Conservation (phyloP, 2,888 invertebrate genomes). For the Pocota personata region DNA sequence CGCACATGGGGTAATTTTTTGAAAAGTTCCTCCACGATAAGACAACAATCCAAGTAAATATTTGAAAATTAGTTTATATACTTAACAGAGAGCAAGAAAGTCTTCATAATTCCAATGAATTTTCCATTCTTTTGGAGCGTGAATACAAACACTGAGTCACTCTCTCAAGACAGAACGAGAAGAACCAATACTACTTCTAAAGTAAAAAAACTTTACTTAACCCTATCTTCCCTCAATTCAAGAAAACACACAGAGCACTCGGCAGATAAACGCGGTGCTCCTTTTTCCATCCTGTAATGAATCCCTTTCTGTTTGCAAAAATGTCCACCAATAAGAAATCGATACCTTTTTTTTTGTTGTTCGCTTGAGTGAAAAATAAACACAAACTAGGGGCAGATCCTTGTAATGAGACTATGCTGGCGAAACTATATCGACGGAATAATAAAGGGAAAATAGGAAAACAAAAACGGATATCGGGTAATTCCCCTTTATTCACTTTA, state of each 20-base stretch:
- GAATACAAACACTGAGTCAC: conserved; percentile 6
- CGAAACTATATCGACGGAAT: conserved; percentile 35
- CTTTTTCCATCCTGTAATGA: conserved; percentile 57
- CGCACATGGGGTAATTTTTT: not conserved
- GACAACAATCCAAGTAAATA: conserved; percentile 57
- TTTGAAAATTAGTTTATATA: conserved; percentile 63
- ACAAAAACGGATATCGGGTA: not conserved
- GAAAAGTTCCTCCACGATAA: not conserved
- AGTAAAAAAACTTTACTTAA: conserved; percentile 35
- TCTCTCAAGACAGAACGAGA: not conserved
- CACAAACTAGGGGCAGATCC: conserved; percentile 30
- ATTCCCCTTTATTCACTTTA: not conserved
- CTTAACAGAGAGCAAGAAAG: conserved; percentile 5
- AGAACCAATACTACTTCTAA: conserved; percentile 14
- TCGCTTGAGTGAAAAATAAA: conserved; percentile 47
- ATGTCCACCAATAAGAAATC: conserved; percentile 31
- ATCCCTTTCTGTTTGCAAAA: conserved; percentile 20
- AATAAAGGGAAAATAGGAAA: not conserved
- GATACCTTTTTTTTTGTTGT: conserved; percentile 19
- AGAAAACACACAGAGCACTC: not conserved
- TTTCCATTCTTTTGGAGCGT: conserved; percentile 6
- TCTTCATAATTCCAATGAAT: not conserved
- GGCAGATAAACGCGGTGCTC: not conserved
- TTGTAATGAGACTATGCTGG: conserved; percentile 11
- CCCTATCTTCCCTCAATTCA: conserved; percentile 12